Conservation (phyloP, 2,797 vertebrate species). For the Eleutherodactylus coqui region DNA sequence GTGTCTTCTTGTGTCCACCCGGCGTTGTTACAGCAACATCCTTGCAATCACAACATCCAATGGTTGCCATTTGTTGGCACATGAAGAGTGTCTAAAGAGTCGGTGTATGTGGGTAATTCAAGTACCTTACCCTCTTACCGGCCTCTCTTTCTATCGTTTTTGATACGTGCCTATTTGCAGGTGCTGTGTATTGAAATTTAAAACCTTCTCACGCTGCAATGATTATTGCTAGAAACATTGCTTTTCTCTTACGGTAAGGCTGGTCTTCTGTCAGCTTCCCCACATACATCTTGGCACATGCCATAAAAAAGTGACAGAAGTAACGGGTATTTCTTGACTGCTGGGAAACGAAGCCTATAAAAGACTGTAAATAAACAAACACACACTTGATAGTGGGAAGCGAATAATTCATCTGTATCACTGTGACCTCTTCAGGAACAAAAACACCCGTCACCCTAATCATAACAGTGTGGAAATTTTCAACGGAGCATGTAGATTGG, state of each 20-base stretch:
- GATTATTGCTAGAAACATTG: conserved; percentile 39
- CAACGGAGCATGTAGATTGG: background rate
- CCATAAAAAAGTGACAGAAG: conserved; percentile 18
- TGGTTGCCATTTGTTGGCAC: background rate
- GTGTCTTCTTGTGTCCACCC: too few relatives aligned
- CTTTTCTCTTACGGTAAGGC: conserved; percentile 35
- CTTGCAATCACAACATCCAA: background rate
- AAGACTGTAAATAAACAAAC: conserved; percentile 37
- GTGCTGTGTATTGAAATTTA: conserved; percentile 42
- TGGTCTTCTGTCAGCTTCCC: conserved; percentile 10
- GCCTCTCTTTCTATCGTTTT: background rate
- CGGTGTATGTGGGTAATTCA: background rate
- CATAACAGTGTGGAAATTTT: background rate
- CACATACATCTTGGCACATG: conserved; percentile 44
- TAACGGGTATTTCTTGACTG: conserved; percentile 24
- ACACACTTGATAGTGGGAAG: conserved; percentile 26
- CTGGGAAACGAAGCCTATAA: conserved; percentile 21
- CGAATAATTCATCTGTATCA: conserved; percentile 16
- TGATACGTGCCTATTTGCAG: conserved; percentile 31
- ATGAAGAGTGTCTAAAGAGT: background rate
- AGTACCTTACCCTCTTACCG: background rate
- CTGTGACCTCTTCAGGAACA: background rate
- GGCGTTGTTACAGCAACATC: too few relatives aligned
- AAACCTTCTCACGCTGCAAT: conserved; percentile 44
- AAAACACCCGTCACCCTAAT: background rate